A percentile compares a stretch with the other conserved stretches of the same genome.
phyloP scores from a whole-genome alignment of 2,888 invertebrate genomes.

The Volucella inflata region DNA sequence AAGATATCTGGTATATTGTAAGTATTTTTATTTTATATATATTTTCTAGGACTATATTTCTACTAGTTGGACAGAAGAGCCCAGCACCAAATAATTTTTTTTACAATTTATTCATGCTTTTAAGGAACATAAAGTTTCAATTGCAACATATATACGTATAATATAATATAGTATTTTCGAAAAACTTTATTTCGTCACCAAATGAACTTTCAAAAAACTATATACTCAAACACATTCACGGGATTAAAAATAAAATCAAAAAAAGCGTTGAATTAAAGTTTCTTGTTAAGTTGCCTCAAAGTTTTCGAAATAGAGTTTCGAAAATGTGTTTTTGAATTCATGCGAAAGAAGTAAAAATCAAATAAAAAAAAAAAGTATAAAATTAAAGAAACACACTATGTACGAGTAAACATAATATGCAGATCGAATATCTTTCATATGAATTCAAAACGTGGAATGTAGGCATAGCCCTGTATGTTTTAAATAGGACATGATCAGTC shows the following conservation, averaged over 20 bases:
- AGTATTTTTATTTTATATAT: background rate
- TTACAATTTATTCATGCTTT: background rate
- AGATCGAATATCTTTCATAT: slow-evolving; percentile 49
- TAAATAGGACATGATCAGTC: slow-evolving; percentile 58
- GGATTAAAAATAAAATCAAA: background rate
- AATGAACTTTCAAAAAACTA: too few species aligned
- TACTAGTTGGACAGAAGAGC: slow-evolving; percentile 7
- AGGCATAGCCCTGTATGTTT: slow-evolving; percentile 4
- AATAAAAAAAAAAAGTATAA: too few species aligned
- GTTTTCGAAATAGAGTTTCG: background rate
- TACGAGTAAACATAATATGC: background rate
- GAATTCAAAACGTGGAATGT: slow-evolving; percentile 9
- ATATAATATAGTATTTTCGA: too few species aligned
- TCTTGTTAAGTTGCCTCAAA: background rate
- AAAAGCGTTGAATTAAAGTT: background rate
- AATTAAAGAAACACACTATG: too few species aligned
- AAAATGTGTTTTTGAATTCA: slow-evolving; percentile 35
- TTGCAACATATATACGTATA: too few species aligned
- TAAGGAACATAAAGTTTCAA: slow-evolving; percentile 39
- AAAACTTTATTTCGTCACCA: too few species aligned
- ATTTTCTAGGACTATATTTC: too few species aligned
- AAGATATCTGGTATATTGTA: too few species aligned
- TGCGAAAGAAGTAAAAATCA: slow-evolving; percentile 52
- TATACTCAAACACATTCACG: too few species aligned
- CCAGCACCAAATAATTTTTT: slow-evolving; percentile 37